Conservation (phyloP, 2,113 vertebrate genomes). For the Plestiodon gilberti region DNA sequence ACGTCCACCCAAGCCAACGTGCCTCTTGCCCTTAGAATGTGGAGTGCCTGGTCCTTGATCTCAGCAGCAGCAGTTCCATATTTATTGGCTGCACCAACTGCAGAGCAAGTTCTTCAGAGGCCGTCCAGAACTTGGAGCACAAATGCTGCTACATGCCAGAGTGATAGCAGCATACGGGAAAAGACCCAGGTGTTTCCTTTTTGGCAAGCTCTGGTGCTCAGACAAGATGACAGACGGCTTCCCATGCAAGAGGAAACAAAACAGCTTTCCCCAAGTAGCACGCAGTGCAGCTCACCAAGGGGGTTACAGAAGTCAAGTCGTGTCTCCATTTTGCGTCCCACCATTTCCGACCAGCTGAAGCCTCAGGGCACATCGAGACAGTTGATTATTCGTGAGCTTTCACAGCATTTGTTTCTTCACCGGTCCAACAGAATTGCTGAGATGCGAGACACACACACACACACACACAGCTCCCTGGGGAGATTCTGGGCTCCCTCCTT, state of each 20-base stretch:
- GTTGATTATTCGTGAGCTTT: background rate
- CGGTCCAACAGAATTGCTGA: background rate
- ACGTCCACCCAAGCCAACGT: background rate
- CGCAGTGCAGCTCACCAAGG: background rate
- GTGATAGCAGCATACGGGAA: background rate
- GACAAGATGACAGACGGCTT: slow-evolving; percentile 21
- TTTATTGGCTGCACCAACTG: too few species aligned
- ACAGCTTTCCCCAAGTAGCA: background rate
- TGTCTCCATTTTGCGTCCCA: background rate
- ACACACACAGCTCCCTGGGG: too few species aligned
- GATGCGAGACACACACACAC: background rate
- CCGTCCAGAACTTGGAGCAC: too few species aligned
- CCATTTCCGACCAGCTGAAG: background rate
- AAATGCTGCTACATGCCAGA: background rate
- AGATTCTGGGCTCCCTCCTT: too few species aligned
- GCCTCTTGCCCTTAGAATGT: background rate
- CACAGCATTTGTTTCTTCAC: background rate
- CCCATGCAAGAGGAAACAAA: slow-evolving; percentile 13
- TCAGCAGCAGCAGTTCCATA: too few species aligned
- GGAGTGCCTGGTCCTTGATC: background rate
- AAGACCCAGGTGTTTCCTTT: slow-evolving; percentile 11
- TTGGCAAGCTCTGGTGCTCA: background rate
- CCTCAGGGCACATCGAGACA: background rate
- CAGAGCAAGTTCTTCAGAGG: background rate
- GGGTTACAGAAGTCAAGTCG: background rate